Evolutionary conservation across 2,888 invertebrate genomes (phyloP).

Genomic region (Nemoura dubitans): DNA sequence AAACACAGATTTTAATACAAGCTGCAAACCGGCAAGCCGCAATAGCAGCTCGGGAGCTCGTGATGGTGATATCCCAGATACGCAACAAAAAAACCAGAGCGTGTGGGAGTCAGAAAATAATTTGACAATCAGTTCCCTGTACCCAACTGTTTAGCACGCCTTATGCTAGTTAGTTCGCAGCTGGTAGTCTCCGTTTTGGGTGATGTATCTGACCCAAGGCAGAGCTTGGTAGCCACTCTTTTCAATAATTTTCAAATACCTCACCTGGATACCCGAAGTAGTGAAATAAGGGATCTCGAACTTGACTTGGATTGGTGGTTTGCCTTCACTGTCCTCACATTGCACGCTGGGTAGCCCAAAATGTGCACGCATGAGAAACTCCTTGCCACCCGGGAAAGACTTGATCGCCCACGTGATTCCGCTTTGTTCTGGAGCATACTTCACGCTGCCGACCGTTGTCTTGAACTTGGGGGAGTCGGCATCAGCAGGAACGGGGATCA

Average conservation of each 20-base stretch:
- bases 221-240: slow-evolving; percentile 99
- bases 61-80: background rate
- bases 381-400: slow-evolving; percentile 97
- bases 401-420: slow-evolving; percentile 98
- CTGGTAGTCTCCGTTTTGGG: slow-evolving; percentile 99
- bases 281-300: slow-evolving; percentile 99
- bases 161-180: slow-evolving; percentile 83
- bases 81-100: background rate
- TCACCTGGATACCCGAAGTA: slow-evolving; percentile 96
- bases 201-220: slow-evolving; percentile 99
- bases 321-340: slow-evolving; percentile 93
- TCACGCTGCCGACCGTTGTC: slow-evolving; percentile 95
- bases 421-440: slow-evolving; percentile 96
- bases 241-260: slow-evolving; percentile 97
- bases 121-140: slow-evolving; percentile 7
- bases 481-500: slow-evolving; percentile 95
- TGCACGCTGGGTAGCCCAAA: slow-evolving; percentile 97
- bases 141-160: slow-evolving; percentile 16
- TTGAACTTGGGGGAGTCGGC: slow-evolving; percentile 99
- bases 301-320: slow-evolving; percentile 97
- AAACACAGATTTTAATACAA: background rate
- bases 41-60: background rate
- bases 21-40: background rate
- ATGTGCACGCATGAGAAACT: slow-evolving; percentile 97
- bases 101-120: background rate